Evolutionary conservation across 1,140 invertebrate species (phyloP), one percentile per base, ranked within the genome.

Genomic region (Papilio dardanus): DNA sequence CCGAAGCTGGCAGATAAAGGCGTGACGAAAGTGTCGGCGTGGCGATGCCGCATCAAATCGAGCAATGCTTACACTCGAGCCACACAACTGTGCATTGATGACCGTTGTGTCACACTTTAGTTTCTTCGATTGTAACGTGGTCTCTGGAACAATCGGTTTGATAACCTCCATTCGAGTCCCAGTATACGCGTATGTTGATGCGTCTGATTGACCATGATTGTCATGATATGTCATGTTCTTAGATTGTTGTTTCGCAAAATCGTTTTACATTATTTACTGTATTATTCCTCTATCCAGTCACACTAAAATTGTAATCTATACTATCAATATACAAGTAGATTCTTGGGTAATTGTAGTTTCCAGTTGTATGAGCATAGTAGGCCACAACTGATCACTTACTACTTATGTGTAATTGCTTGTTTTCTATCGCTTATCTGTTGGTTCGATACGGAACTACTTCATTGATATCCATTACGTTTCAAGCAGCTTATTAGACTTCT

Each of bases 101-200:
- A 69, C 67, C 67, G 67, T 69, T 69, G 31, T 69, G 67, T 19
- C 67, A 69, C 33, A 69, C 67, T 69, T 69, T 69, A 21, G 67
- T 69, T 69, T 69, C 67, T 19, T 14, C 35, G 35, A 69, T 69
- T 69, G 7, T 69, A 40, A 42, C 33, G 12, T 69, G 33, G 33
- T 21, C 35, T 69, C 19, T 42, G 33, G 65, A 33, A 35, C 28
- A n/a, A 66, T 33, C 31, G 65, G 30, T 66, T 33, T 19, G 2
- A 62, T 66, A 66, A 66, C 31, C 65, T 66, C n/a, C 65, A 66
- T 66, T 66, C 30, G 0, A 66, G 65, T 31, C 31, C 65, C 21
- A 35, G 16, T 37, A 16, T 8, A 21, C 54, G n/a, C n/a, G n/a
- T n/a, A n/a, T n/a, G n/a, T n/a, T 21, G 54, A 62, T 28, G 24